These are phyloP conservation scores for Epinephelus coioides DNA, from an alignment of 2,797 vertebrate genomes.

Conservation along the genomic window DNA sequence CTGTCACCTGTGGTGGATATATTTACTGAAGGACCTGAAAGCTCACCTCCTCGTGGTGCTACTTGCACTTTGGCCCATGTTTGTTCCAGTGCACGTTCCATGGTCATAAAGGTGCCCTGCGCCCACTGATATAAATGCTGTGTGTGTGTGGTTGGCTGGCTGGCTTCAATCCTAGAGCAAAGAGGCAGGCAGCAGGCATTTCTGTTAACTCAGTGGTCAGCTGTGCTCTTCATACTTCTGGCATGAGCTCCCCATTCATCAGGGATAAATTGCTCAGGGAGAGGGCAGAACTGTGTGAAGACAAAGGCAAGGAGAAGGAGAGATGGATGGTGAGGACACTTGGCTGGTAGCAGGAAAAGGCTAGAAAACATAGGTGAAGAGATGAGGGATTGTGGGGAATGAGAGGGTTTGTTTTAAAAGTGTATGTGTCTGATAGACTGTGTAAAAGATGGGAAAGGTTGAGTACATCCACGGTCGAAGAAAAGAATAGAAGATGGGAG, in stretches of 20 bases:
- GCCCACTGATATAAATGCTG: constrained; percentile 45
- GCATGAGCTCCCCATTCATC: constrained; percentile 67
- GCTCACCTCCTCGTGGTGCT: constrained; percentile 40
- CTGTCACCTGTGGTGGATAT: constrained; percentile 31
- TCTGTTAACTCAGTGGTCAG: constrained; percentile 68
- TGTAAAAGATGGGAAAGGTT: too few relatives aligned
- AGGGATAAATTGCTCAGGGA: constrained; percentile 50
- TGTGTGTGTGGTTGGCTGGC: constrained; percentile 28
- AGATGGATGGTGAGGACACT: constrained; percentile 34
- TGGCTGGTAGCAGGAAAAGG: constrained; percentile 3
- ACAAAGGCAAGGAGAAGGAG: constrained; percentile 17
- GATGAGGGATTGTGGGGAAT: background rate
- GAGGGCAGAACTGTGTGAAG: constrained; percentile 36
- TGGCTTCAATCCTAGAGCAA: constrained; percentile 59
- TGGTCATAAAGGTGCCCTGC: constrained; percentile 53
- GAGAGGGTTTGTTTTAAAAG: background rate
- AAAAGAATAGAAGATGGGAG: too few relatives aligned
- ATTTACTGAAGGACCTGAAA: constrained; percentile 40
- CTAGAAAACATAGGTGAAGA: background rate
- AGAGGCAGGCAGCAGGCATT: constrained; percentile 63
- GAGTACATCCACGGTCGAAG: too few relatives aligned
- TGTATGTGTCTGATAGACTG: too few relatives aligned
- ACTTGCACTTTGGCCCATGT: constrained; percentile 53
- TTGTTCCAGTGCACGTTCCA: constrained; percentile 56
- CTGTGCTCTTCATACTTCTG: constrained; percentile 71